Conservation (phyloP, 2,888 invertebrate genomes). For the Oscheius sp. region DNA sequence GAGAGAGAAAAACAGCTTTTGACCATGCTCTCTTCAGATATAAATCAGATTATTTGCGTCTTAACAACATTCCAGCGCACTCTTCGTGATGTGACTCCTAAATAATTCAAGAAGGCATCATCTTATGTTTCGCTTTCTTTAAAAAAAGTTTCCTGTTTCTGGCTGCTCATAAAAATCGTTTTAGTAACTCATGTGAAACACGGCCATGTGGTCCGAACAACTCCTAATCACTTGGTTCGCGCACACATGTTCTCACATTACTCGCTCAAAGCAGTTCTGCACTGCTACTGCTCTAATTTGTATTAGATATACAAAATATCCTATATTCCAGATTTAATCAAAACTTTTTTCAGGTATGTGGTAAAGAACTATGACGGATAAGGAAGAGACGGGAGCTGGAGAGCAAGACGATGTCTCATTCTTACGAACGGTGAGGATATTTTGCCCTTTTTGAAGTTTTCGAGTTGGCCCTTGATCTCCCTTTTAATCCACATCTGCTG, state of each 20-base stretch:
- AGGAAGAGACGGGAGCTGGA: conserved; percentile 80
- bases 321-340: not conserved
- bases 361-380: conserved; percentile 70
- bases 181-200: not conserved
- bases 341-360: conserved; percentile 13
- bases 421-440: conserved; percentile 91
- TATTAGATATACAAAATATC: not conserved
- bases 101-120: not conserved
- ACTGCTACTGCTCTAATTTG: not conserved
- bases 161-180: not conserved
- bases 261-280: not conserved
- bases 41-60: conserved; percentile 13
- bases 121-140: not conserved
- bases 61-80: conserved; percentile 11
- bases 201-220: conserved; percentile 14
- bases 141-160: not conserved
- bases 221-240: conserved; percentile 18
- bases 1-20: not conserved
- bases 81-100: conserved; percentile 13
- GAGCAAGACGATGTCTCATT: conserved; percentile 99
- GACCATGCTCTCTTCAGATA: not conserved
- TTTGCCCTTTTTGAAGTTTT: conserved; percentile 7
- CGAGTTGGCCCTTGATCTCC: not conserved
- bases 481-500: conserved; percentile 20
- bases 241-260: conserved; percentile 26